Evolutionary conservation across 92 coral and sea anemone genomes (phyloP).

Genomic region (Isaurus tuberculatus): DNA sequence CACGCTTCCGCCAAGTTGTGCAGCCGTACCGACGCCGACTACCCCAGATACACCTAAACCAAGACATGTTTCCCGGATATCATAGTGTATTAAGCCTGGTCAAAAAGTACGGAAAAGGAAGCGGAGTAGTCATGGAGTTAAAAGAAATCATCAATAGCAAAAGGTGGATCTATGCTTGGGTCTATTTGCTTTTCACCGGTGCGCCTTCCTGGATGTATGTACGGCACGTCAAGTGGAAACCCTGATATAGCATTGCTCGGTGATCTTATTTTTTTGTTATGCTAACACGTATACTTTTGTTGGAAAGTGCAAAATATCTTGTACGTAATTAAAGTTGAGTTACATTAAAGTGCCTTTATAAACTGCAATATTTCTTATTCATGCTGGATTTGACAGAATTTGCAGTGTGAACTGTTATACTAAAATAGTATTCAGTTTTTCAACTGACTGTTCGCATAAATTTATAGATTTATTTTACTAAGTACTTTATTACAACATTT

Average conservation of each 20-base stretch:
- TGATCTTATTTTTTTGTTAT: neutral
- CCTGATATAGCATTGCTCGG: neutral
- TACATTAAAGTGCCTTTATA: too few species aligned
- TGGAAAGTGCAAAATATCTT: too few species aligned
- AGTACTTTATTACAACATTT: too few species aligned
- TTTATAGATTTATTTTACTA: too few species aligned
- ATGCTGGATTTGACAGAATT: too few species aligned
- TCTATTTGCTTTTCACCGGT: slow-evolving; percentile 21
- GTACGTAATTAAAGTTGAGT: too few species aligned
- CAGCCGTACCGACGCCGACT: slow-evolving; percentile 11
- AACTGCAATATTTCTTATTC: too few species aligned
- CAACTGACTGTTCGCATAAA: too few species aligned
- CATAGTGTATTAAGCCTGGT: slow-evolving; percentile 38
- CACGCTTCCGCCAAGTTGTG: slow-evolving; percentile 46
- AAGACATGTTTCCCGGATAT: slow-evolving; percentile 49
- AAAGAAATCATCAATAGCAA: slow-evolving; percentile 43
- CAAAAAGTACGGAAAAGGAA: slow-evolving; percentile 49
- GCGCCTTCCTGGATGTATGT: slow-evolving; percentile 14
- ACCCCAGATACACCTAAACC: slow-evolving; percentile 47
- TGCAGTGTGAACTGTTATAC: too few species aligned
- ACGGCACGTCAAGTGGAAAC: slow-evolving; percentile 7
- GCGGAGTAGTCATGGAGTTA: slow-evolving; percentile 36
- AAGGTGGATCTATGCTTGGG: slow-evolving; percentile 52
- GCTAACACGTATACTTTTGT: too few species aligned
- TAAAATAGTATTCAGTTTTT: too few species aligned